phyloP scores from a whole-genome alignment of 92 coral and sea anemone species.

The Pocillopora grandis region DNA sequence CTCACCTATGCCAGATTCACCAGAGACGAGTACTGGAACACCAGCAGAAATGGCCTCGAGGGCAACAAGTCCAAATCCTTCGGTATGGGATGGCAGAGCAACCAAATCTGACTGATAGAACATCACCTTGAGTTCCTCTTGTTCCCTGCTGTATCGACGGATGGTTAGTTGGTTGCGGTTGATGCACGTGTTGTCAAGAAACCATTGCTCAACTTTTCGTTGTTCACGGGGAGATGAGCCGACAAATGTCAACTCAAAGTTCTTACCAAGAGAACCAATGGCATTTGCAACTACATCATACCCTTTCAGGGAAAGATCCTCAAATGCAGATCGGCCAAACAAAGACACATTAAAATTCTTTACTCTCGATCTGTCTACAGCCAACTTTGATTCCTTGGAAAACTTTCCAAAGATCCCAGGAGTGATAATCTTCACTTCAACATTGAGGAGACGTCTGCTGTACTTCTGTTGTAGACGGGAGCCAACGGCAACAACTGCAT shows the following conservation, averaged over 20 bases:
- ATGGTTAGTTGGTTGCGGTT: neutral
- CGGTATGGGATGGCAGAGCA: neutral
- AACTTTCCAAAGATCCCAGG: neutral
- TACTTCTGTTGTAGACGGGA: slow-evolving; percentile 1
- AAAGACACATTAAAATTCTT: neutral
- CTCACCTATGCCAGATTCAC: neutral
- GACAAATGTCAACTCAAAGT: slow-evolving; percentile 19
- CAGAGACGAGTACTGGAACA: no score
- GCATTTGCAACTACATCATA: slow-evolving; percentile 7
- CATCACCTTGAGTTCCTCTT: slow-evolving; percentile 4
- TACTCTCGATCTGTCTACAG: neutral
- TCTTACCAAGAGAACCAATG: slow-evolving; percentile 7
- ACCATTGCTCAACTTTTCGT: neutral
- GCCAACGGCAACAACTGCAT: neutral
- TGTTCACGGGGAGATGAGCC: slow-evolving; percentile 18
- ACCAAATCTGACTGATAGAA: slow-evolving; percentile 4
- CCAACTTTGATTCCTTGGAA: neutral
- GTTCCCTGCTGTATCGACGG: neutral
- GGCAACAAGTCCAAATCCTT: no score
- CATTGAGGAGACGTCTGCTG: neutral
- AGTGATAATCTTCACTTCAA: neutral
- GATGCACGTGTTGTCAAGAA: neutral
- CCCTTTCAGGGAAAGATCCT: slow-evolving; percentile 11
- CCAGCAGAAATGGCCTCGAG: no score
- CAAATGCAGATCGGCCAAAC: neutral